A percentile compares a stretch with the other conserved stretches of the same genome.
Evolutionary conservation across 2,113 vertebrate species (phyloP).

Genomic region (Ursus arctos): DNA sequence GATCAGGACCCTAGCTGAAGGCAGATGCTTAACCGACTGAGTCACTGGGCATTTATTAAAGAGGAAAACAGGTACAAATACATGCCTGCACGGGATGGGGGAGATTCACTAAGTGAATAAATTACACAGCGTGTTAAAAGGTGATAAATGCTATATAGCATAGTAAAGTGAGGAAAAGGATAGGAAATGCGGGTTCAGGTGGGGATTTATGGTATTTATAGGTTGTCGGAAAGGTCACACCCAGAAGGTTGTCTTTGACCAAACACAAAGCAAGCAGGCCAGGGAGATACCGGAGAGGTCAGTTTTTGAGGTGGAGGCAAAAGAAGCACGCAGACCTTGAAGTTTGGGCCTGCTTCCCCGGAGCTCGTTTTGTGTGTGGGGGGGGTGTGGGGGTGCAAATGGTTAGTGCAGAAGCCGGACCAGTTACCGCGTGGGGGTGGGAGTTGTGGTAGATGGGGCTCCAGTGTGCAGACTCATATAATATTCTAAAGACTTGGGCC

Average conservation of each 20-base stretch:
- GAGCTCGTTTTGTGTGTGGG: not conserved
- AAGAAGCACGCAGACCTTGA: not conserved
- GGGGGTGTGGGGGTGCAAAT: accelerated
- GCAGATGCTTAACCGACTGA: not conserved
- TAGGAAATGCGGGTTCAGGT: not conserved
- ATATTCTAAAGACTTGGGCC: not conserved
- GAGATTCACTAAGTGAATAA: not conserved
- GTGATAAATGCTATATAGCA: too few species aligned
- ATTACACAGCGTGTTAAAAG: not conserved
- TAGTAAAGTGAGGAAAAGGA: not conserved
- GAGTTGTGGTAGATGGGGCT: not conserved
- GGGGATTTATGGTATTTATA: not conserved
- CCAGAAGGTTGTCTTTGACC: not conserved
- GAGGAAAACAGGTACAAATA: not conserved
- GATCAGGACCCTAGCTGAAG: not conserved
- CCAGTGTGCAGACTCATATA: not conserved
- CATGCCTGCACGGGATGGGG: not conserved
- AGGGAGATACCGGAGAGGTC: accelerated
- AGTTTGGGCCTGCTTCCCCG: accelerated
- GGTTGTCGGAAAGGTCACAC: not conserved
- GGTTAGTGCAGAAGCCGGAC: not conserved
- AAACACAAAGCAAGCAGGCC: not conserved
- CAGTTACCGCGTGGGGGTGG: accelerated
- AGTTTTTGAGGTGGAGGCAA: not conserved
- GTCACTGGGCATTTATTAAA: not conserved